These are phyloP conservation scores for Hypotaenidia philippensis DNA, from an alignment of 2,797 vertebrate genomes.

Conservation along the genomic window DNA sequence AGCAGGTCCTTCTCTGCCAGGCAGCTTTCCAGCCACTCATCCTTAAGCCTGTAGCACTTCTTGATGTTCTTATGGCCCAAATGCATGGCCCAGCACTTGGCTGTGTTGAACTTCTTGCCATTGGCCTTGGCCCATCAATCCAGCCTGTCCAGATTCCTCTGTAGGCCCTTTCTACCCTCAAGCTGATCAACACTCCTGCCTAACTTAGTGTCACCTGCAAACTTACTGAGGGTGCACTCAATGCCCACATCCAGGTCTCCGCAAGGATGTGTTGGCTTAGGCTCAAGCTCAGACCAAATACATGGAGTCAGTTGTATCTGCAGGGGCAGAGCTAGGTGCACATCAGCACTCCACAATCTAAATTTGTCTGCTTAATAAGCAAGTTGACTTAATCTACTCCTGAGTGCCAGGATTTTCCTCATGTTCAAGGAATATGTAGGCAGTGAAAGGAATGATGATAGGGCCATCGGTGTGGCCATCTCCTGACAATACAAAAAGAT, in stretches of 20 bases:
- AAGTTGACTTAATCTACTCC: neutral
- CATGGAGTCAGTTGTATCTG: neutral
- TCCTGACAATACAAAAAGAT: neutral
- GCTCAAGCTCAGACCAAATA: neutral
- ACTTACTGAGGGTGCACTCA: too few relatives aligned
- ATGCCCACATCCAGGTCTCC: neutral
- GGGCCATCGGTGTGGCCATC: accelerated
- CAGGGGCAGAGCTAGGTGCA: neutral
- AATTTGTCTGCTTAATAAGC: neutral
- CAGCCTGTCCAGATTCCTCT: too few relatives aligned
- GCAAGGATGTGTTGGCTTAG: neutral
- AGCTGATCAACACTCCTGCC: too few relatives aligned
- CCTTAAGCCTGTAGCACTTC: too few relatives aligned
- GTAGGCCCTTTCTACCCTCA: too few relatives aligned
- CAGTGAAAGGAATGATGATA: neutral
- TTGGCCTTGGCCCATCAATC: too few relatives aligned
- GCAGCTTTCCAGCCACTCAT: too few relatives aligned
- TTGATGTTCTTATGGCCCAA: too few relatives aligned
- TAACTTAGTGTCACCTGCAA: too few relatives aligned
- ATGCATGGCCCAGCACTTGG: too few relatives aligned
- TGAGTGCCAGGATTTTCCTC: neutral
- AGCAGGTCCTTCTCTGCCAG: too few relatives aligned
- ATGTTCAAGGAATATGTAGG: neutral
- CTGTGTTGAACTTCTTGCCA: too few relatives aligned
- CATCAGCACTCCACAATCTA: neutral